phyloP scores from a whole-genome alignment of 2,888 invertebrate species.

The Sminthurinus aureus region DNA sequence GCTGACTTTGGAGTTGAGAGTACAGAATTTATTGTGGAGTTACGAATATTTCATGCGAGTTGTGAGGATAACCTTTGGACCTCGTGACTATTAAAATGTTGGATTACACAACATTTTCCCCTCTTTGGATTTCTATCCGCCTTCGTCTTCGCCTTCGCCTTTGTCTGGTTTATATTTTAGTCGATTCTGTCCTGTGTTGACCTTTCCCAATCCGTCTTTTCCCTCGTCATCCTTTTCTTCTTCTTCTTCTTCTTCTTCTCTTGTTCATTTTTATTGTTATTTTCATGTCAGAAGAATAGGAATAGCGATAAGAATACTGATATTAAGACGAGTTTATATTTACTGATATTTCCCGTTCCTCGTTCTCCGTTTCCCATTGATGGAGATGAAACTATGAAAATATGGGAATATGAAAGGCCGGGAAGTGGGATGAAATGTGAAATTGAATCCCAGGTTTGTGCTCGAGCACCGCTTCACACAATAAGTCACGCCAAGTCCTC shows the following conservation, averaged over 20 bases:
- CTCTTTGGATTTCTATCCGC: neutral
- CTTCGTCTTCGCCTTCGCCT: too few species aligned
- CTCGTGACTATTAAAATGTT: neutral
- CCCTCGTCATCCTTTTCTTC: neutral
- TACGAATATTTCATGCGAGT: too few species aligned
- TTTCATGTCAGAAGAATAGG: too few species aligned
- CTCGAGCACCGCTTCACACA: neutral
- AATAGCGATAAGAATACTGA: too few species aligned
- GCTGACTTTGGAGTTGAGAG: too few species aligned
- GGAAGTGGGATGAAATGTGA: neutral
- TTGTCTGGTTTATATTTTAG: neutral
- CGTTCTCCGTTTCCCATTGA: neutral
- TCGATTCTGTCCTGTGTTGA: too few species aligned
- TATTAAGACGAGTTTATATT: too few species aligned
- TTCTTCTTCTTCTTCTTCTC: neutral
- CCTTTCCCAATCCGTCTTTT: neutral
- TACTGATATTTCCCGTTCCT: too few species aligned
- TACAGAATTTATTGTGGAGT: too few species aligned
- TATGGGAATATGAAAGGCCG: too few species aligned
- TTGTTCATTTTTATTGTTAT: too few species aligned
- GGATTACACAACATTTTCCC: neutral
- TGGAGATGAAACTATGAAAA: too few species aligned
- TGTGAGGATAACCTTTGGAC: neutral
- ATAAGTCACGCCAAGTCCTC: neutral
- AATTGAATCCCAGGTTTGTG: neutral